A percentile compares a stretch with the other conserved stretches of the same genome.
These are phyloP conservation scores for Andrena hattorfiana DNA, from an alignment of 2,888 invertebrate species.

Conservation along the genomic window DNA sequence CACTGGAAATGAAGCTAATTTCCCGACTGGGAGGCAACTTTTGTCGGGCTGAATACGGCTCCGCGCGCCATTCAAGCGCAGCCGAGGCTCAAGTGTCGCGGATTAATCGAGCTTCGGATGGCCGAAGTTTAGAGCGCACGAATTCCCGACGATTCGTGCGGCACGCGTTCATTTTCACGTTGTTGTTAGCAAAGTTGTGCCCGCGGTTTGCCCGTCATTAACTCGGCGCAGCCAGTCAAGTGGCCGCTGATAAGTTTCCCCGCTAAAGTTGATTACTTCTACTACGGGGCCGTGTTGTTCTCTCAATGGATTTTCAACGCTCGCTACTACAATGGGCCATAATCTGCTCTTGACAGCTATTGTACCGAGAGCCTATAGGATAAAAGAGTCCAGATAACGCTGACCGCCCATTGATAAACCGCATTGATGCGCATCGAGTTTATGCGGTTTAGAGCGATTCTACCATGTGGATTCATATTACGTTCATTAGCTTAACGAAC, in stretches of 20 bases:
- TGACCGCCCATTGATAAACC: conserved; percentile 39
- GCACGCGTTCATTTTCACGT: conserved; percentile 47
- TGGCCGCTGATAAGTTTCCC: conserved; percentile 67
- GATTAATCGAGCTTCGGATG: conserved; percentile 52
- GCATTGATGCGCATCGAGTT: conserved; percentile 38
- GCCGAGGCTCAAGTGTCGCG: conserved; percentile 44
- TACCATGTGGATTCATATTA: neutral
- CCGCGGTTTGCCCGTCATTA: conserved; percentile 56
- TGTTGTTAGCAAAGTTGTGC: conserved; percentile 55
- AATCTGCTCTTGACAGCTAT: conserved; percentile 67
- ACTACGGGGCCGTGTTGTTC: conserved; percentile 31
- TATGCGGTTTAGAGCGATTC: conserved; percentile 7
- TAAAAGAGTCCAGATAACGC: conserved; percentile 49
- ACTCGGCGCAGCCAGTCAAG: conserved; percentile 57
- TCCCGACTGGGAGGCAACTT: conserved; percentile 10
- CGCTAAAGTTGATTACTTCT: conserved; percentile 67
- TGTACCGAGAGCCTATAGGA: conserved; percentile 24
- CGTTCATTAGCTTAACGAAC: conserved; percentile 35
- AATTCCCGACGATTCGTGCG: conserved; percentile 32
- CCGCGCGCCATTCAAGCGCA: conserved; percentile 42
- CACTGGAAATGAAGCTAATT: conserved; percentile 48
- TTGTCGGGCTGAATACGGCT: conserved; percentile 12
- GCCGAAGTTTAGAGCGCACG: conserved; percentile 38
- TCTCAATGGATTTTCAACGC: conserved; percentile 62
- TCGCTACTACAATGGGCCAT: conserved; percentile 50